A percentile compares a stretch with the other conserved stretches of the same genome.
Conservation (phyloP, 2,113 vertebrate species). For the Ophthalmolycus amberensis region DNA sequence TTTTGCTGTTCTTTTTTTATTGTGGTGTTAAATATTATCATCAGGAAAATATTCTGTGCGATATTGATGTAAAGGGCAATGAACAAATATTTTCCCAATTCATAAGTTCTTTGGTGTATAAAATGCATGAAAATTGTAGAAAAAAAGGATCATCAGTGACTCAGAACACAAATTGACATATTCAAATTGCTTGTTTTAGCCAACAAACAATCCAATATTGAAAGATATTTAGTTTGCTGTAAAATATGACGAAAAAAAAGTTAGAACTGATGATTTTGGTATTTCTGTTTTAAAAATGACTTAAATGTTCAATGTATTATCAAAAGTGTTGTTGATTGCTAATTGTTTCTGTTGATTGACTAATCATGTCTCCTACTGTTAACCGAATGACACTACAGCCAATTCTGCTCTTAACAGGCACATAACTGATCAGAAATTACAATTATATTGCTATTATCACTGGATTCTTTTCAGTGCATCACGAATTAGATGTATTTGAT, state of each 20-base stretch:
- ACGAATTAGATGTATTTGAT: not conserved
- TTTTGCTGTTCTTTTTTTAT: not conserved
- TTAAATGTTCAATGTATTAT: not conserved
- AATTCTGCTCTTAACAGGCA: not conserved
- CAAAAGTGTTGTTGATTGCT: not conserved
- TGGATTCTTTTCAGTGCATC: not conserved
- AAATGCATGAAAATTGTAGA: not conserved
- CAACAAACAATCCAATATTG: not conserved
- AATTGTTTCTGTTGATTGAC: not conserved
- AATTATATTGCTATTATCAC: not conserved
- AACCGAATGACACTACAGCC: not conserved
- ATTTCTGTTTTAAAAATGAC: not conserved
- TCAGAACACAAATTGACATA: not conserved
- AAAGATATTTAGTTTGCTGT: not conserved
- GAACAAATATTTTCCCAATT: not conserved
- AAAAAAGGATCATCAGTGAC: not conserved
- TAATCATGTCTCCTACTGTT: not conserved
- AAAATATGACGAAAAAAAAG: not conserved
- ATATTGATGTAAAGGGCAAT: not conserved
- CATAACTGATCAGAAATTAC: not conserved
- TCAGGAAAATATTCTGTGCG: not conserved
- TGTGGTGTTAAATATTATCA: not conserved
- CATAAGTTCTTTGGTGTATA: not conserved
- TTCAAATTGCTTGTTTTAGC: not conserved
- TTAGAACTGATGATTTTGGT: not conserved